Evolutionary conservation across 1,140 invertebrate genomes (phyloP).

Genomic region (Drosophila tsacasi): DNA sequence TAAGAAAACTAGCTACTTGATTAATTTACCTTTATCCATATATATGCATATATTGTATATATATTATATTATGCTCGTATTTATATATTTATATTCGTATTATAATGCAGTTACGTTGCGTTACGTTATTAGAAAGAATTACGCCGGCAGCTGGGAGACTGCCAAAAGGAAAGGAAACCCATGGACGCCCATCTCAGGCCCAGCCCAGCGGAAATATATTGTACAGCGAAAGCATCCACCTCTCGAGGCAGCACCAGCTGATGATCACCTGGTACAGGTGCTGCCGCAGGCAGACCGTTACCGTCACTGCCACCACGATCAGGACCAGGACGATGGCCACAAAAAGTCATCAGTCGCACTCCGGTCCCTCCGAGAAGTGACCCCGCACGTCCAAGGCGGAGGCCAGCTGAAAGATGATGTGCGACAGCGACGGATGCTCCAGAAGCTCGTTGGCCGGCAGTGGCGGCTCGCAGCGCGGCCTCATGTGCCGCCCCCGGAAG

Average conservation of each 20-base stretch:
- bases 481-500: constrained; percentile 92
- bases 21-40: constrained; percentile 58
- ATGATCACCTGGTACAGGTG: constrained; percentile 58
- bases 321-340: constrained; percentile 57
- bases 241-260: constrained; percentile 38
- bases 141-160: constrained; percentile 42
- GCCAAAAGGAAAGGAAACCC: constrained; percentile 30
- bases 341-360: constrained; percentile 89
- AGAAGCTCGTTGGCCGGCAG: constrained; percentile 95
- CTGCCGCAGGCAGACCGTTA: constrained; percentile 57
- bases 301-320: constrained; percentile 33
- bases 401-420: constrained; percentile 93
- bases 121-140: constrained; percentile 46
- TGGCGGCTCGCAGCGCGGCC: constrained; percentile 93
- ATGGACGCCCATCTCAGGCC: constrained; percentile 35
- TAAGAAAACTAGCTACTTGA: constrained; percentile 84
- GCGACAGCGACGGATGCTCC: constrained; percentile 93
- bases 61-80: constrained; percentile 47
- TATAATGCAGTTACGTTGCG: constrained; percentile 52
- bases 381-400: constrained; percentile 92
- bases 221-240: constrained; percentile 66
- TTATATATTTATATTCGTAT: constrained; percentile 55
- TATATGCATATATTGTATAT: constrained; percentile 49
- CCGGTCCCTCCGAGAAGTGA: constrained; percentile 90
- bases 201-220: constrained; percentile 61